Evolutionary conservation across 2,113 vertebrate species (phyloP), one percentile per base, ranked within the genome.

Genomic region (Xiphophorus couchianus): DNA sequence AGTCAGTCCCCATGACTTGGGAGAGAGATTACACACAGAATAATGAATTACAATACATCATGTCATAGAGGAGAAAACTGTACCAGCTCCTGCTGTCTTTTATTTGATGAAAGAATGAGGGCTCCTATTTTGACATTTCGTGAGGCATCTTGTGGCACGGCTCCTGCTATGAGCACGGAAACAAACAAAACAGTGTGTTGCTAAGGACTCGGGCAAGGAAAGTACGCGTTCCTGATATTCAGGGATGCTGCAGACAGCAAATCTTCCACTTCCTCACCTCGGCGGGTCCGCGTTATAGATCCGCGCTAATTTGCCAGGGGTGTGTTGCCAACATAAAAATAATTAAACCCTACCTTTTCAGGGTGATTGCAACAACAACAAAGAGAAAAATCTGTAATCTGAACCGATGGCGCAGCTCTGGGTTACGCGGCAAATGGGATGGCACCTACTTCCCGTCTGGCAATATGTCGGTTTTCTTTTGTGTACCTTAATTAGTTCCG

Each of bases 91-190:
- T 64, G 84, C 85, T 88, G 88, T 91, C 78, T 88, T 84, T 87
- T 83, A 85, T 90, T 89, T 91, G 89, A 92, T 91, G 84, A 93
- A 91, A 91, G 86, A 85, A 85, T 71, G 82, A 87, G 69, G 30
- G 37, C 79, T 89, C 69, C 69, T 81, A 76, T 86, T 85, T 80
- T 92, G 91, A 92, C 90, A 84, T 84, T 66, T 81, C 83, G 84
- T 77, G 90, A 90, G 87, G 86, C 86, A 85, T 83, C 76, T 76
- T 51, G 51, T 88, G 87, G 85, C 89, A 86, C 69, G 13, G 71
- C 77, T 86, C 74, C 68, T 30, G 78, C 90, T 84, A 76, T 68
- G 83, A 86, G 84, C 73, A 70, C 54, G 67, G 87, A 88, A 86
- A 86, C 80, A 89, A 91, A 90, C 88, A 91, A 82, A 37, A 58